Percentiles rank a stretch among this genome's conserved stretches.
Conservation (phyloP, 2,113 vertebrate genomes). For the Nannospalax galili region DNA sequence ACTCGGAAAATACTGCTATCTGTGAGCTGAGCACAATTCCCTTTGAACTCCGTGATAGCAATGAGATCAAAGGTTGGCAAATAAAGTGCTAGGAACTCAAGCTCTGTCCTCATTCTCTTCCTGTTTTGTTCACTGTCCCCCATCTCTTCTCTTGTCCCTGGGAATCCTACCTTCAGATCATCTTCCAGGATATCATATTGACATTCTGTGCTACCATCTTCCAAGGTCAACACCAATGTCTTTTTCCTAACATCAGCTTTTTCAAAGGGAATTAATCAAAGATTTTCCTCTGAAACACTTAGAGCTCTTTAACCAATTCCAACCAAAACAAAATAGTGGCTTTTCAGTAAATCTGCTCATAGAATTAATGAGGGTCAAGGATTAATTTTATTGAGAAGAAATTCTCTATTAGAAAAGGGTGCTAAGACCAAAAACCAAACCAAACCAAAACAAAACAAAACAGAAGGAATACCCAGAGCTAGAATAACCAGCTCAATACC, state of each 20-base stretch:
- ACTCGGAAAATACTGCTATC: rapidly evolving
- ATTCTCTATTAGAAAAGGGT: not conserved
- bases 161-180: not conserved
- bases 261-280: not conserved
- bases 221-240: not conserved
- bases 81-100: not conserved
- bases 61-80: not conserved
- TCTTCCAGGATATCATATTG: not conserved
- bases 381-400: not conserved
- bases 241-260: not conserved
- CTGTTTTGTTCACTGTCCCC: rapidly evolving
- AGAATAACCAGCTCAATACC: not conserved
- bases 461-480: not conserved
- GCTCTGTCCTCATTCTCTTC: not conserved
- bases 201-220: not conserved
- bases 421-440: not conserved
- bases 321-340: not conserved
- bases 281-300: not conserved
- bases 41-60: not conserved
- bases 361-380: not conserved
- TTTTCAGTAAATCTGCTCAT: not conserved
- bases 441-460: not conserved
- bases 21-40: not conserved
- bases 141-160: not conserved
- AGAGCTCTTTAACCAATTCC: not conserved